Base-by-base conservation (phyloP, 2,888 invertebrate genomes). In the Pyrgus malvae region DNA sequence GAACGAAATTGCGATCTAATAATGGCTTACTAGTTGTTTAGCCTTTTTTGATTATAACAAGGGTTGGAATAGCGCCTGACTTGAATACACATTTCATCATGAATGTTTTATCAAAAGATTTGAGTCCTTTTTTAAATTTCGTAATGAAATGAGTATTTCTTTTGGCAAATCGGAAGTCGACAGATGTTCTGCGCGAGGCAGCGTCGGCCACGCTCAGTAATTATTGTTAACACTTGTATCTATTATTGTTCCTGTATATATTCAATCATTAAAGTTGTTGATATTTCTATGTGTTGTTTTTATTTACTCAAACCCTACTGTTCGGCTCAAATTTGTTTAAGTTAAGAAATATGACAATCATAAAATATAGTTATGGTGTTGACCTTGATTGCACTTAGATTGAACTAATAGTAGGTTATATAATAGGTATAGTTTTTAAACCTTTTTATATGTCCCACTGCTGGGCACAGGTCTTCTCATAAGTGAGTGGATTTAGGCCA, bases 241-340 rank as follows among this genome's bases (percentile, higher is more conserved):
- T 81, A 80, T 76, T 78, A 71, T 83, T 87, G 82, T 86, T 87
- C 86, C 79, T 88, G 88, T 89, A 87, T 88, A 88, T 88, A 88
- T 83, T 81, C 80, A 80, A 86, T 83, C 76, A 89, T 80, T 87
- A 88, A 87, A 88, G 83, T 88, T 89, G 89, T 89, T 89, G 89
- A 88, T 88, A 89, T 88, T 88, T 85, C 80, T 61, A 64, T 64
- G 19, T 40, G 45, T 58, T 38, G 68, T 62, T 78, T 79, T 78
- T 61, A 66, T 67, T 70, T 67, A 16, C 4, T n/a, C n/a, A n/a
- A n/a, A n/a, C n/a, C n/a, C 23, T 23, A 23, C 23, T 23, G 23
- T 23, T 23, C 23, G 6, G 23, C n/a, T n/a, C n/a, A n/a, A n/a
- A n/a, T n/a, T n/a, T n/a, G n/a, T n/a, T n/a, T n/a, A n/a, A n/a